A percentile compares a stretch with the other conserved stretches of the same genome.
These are phyloP conservation scores for Netelia fuscicornis DNA, from an alignment of 2,888 invertebrate genomes.

Conservation along the genomic window DNA sequence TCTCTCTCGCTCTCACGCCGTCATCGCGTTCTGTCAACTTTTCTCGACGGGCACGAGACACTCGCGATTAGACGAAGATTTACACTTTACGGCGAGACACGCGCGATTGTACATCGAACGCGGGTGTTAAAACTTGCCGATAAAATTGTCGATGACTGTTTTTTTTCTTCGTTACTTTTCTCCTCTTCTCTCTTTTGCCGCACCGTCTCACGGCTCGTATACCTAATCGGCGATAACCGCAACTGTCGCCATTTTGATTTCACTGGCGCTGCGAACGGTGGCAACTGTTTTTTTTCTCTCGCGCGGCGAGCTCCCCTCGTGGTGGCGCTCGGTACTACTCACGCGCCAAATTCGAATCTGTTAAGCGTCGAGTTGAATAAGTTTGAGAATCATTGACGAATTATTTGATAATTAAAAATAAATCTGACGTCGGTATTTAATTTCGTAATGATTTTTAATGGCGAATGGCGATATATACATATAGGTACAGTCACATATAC, in stretches of 20 bases:
- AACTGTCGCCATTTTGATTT: conserved; percentile 67
- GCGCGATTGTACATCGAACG: conserved; percentile 19
- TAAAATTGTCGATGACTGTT: conserved; percentile 11
- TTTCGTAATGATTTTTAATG: conserved; percentile 74
- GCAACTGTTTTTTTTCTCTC: conserved; percentile 3
- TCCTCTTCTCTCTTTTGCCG: conserved; percentile 36
- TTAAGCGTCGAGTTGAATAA: too few relatives aligned
- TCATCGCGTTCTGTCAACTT: conserved; percentile 17
- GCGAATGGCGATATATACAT: conserved; percentile 78
- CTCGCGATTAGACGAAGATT: conserved; percentile 1
- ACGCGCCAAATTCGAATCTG: too few relatives aligned
- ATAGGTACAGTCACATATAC: conserved; percentile 81
- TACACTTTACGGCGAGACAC: conserved; percentile 32
- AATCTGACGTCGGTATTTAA: neutral
- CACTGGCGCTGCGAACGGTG: conserved; percentile 47
- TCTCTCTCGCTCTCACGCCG: conserved; percentile 28
- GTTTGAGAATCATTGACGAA: neutral
- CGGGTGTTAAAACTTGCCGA: conserved; percentile 3
- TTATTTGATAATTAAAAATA: neutral
- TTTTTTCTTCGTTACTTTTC: conserved; percentile 21
- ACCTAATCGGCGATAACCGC: conserved; percentile 61
- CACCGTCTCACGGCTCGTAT: conserved; percentile 37
- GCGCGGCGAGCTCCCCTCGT: neutral
- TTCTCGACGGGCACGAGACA: conserved; percentile 21
- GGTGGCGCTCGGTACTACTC: neutral